Evolutionary conservation across 2,888 invertebrate genomes (phyloP), one percentile per base, ranked within the genome.

Genomic region (Sympetrum striolatum): DNA sequence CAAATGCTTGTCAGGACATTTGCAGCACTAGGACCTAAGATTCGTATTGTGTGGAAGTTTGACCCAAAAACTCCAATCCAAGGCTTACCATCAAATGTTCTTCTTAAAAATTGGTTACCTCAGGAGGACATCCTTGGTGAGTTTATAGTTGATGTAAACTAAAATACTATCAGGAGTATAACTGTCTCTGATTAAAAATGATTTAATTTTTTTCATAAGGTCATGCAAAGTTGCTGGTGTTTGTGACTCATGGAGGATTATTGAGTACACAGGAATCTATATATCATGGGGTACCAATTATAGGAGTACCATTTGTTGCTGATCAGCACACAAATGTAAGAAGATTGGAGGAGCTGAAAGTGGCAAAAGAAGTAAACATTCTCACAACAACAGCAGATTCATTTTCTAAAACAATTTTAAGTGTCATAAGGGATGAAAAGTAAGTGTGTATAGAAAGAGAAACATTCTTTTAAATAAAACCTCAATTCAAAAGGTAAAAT

Each of bases 61-160:
- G 90, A 90, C 35, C 60, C 90, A 35, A 15, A 80, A 39, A 12
- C 58, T 0, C 80, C 80, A 0, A 31, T 86, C 22, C 64, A 86
- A 10, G 31, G 12, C n/a, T 12, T 90, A 37, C 81, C 90, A 39
- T 53, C 80, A 60, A 90, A 90, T 60, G 90, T 90, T 10, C 80
- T 90, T 22, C 39, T 81, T 18, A 81, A 25, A 81, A 60, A 80
- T 2, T 90, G 90, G 90, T 37, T 90, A 8, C 90, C 90, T 35
- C 90, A 90, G 58, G 80, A 90, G n/a, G 90, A 90, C n/a, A 37
- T 90, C 0, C 90, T 90, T 25, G 90, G 90, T 90, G 22, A 90
- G 90, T 58, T 58, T 10, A 58, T 53, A 2, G 10, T 18, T 82
- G 44, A 44, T 44, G 10, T 1, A 0, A 44, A 10, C 44, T 44